Evolutionary conservation across 2,113 vertebrate species (phyloP).

Genomic region (Speoplatyrhinus poulsoni): DNA sequence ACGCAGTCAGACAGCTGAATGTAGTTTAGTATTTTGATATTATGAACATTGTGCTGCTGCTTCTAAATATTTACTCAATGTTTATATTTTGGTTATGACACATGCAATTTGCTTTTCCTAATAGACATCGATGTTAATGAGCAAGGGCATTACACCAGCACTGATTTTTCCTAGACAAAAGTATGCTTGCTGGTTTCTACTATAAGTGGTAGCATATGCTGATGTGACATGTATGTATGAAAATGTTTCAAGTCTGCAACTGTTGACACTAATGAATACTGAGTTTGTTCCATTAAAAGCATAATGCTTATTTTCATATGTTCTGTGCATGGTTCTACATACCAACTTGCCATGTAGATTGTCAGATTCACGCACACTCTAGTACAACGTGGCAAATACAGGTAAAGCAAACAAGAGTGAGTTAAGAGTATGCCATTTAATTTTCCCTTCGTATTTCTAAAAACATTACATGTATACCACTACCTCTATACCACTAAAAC

Average conservation of each 20-base stretch:
- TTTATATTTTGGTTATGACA: neutral
- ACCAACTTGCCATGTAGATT: neutral
- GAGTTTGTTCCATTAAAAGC: slow-evolving; percentile 40
- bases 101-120: neutral
- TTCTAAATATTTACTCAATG: neutral
- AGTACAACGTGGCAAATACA: too few relatives aligned
- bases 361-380: too few relatives aligned
- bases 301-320: slow-evolving; percentile 18
- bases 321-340: slow-evolving; percentile 3
- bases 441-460: slow-evolving; percentile 35
- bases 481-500: slow-evolving; percentile 47
- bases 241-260: slow-evolving; percentile 16
- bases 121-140: neutral
- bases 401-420: neutral
- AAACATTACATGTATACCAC: slow-evolving; percentile 25
- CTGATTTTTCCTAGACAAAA: slow-evolving; percentile 2
- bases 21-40: slow-evolving; percentile 17
- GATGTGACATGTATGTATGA: slow-evolving; percentile 6
- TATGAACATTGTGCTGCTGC: slow-evolving; percentile 8
- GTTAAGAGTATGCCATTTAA: slow-evolving; percentile 35
- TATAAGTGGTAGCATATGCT: slow-evolving; percentile 1
- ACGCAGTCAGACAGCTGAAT: slow-evolving; percentile 9
- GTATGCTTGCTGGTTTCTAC: neutral
- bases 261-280: slow-evolving; percentile 43
- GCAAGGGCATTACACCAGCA: slow-evolving; percentile 15